Evolutionary conservation across 2,888 invertebrate genomes (phyloP).

Genomic region (Dromius quadrimaculatus): DNA sequence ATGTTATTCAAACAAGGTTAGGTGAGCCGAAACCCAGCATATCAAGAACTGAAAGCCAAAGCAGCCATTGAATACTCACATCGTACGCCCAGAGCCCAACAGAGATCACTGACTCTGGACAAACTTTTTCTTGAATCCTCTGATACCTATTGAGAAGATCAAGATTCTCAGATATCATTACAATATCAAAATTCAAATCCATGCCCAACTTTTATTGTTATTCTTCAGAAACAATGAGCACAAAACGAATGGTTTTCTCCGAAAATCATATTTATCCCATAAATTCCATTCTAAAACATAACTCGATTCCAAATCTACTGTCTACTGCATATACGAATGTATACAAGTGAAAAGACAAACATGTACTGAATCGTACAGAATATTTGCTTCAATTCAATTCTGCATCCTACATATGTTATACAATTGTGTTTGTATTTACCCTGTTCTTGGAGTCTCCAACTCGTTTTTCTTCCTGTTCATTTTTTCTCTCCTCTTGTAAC

Average conservation of each 20-base stretch:
- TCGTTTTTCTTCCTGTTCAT: constrained; percentile 5
- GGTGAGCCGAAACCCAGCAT: constrained; percentile 26
- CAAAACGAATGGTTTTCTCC: constrained; percentile 38
- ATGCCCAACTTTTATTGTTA: constrained; percentile 33
- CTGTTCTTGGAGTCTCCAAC: constrained; percentile 32
- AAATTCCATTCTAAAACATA: constrained; percentile 7
- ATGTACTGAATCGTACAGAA: constrained; percentile 17
- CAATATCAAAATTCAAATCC: constrained; percentile 32
- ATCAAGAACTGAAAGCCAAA: constrained; percentile 8
- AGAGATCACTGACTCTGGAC: neutral
- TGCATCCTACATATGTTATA: constrained; percentile 28
- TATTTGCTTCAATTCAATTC: constrained; percentile 42
- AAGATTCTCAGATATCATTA: neutral
- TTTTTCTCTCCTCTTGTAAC: neutral
- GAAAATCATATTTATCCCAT: constrained; percentile 46
- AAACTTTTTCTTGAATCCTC: constrained; percentile 37
- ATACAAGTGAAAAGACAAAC: constrained; percentile 42
- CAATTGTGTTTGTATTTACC: constrained; percentile 49
- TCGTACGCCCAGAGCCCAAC: neutral
- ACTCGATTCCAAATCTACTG: constrained; percentile 22
- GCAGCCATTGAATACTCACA: no score
- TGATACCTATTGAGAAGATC: constrained; percentile 8
- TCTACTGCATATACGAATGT: constrained; percentile 20
- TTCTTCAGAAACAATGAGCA: constrained; percentile 35
- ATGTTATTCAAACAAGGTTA: constrained; percentile 51